A percentile compares a stretch with the other conserved stretches of the same genome.
phyloP scores from a whole-genome alignment of 2,888 invertebrate genomes.

The Polydesmus complanatus region DNA sequence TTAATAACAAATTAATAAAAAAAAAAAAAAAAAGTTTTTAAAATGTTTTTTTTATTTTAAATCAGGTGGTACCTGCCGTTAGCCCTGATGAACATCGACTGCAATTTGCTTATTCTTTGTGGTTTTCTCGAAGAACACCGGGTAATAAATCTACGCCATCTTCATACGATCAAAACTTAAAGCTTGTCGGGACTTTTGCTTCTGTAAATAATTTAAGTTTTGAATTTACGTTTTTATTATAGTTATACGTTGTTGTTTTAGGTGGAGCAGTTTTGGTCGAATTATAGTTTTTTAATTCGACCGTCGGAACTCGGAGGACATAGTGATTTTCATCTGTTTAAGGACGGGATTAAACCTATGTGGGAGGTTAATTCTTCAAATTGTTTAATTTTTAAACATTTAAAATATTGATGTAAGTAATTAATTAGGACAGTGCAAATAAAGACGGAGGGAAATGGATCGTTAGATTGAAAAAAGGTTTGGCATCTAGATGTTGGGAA shows the following conservation, averaged over 20 bases:
- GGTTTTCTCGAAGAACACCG: constrained; percentile 57
- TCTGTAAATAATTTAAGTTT: constrained; percentile 27
- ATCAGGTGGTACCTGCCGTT: constrained; percentile 52
- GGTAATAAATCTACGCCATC: constrained; percentile 42
- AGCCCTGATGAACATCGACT: constrained; percentile 77
- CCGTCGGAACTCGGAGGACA: constrained; percentile 80
- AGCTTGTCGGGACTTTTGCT: constrained; percentile 47
- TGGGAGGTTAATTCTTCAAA: constrained; percentile 57
- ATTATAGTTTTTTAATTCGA: constrained; percentile 81
- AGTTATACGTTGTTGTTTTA: constrained; percentile 48
- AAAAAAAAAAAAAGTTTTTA: neutral
- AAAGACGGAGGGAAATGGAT: constrained; percentile 97
- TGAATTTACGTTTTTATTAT: neutral
- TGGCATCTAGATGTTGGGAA: constrained; percentile 95
- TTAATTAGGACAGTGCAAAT: constrained; percentile 67
- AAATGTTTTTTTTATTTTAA: constrained; percentile 27
- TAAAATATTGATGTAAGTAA: constrained; percentile 3
- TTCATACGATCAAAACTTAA: constrained; percentile 62
- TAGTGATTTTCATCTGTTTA: constrained; percentile 89
- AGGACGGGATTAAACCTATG: constrained; percentile 96
- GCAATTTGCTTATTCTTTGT: constrained; percentile 85
- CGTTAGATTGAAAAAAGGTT: constrained; percentile 80
- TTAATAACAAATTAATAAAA: neutral
- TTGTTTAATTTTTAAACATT: neutral
- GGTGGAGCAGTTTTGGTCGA: constrained; percentile 96